These are phyloP conservation scores for Itoplectis maculator DNA, from an alignment of 2,888 invertebrate genomes.

Conservation along the genomic window DNA sequence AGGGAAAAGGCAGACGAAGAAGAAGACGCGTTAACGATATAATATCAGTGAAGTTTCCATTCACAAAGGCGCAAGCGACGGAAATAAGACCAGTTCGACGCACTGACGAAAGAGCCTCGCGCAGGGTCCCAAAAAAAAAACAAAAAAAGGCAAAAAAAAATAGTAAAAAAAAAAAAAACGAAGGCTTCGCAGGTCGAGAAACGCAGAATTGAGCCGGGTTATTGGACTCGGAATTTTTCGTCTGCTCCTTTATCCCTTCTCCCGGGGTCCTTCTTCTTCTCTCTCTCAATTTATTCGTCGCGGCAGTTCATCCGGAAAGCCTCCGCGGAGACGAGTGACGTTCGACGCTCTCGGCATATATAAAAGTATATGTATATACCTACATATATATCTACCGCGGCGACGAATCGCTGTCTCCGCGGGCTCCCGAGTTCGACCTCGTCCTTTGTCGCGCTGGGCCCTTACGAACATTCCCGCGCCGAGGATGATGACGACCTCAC, in stretches of 20 bases:
- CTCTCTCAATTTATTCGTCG: conserved; percentile 68
- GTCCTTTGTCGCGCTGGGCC: not conserved
- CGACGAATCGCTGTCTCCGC: conserved; percentile 42
- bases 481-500: conserved; percentile 8
- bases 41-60: conserved; percentile 62
- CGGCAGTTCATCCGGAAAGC: conserved; percentile 67
- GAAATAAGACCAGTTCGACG: conserved; percentile 21
- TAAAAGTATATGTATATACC: no score
- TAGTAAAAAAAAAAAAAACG: conserved; percentile 8
- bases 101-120: conserved; percentile 12
- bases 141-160: not conserved
- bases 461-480: conserved; percentile 16
- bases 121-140: not conserved
- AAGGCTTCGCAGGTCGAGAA: conserved; percentile 31
- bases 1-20: no score
- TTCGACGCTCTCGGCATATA: conserved; percentile 48
- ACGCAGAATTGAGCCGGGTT: conserved; percentile 68
- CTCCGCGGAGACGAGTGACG: conserved; percentile 51
- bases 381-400: conserved; percentile 38
- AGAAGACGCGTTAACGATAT: conserved; percentile 56
- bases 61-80: conserved; percentile 44
- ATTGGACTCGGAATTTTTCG: conserved; percentile 71
- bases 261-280: no score
- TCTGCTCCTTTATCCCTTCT: conserved; percentile 70
- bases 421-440: not conserved